A percentile compares a stretch with the other conserved stretches of the same genome.
phyloP scores from a whole-genome alignment of 2,113 vertebrate genomes.

The Sorex fumeus region DNA sequence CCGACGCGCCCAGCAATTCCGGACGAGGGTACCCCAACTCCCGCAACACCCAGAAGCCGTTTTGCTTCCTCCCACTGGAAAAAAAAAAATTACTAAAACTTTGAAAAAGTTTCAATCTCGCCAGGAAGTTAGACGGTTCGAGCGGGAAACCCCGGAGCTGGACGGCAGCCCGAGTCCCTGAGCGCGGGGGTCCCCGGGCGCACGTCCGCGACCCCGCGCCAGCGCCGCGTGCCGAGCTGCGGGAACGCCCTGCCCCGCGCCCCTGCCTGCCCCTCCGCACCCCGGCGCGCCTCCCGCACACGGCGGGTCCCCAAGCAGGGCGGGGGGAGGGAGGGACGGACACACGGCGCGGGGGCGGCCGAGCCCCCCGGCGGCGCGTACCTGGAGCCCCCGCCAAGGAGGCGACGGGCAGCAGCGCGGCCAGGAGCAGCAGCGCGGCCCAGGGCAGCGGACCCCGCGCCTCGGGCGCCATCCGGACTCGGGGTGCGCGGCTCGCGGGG shows the following conservation, averaged over 20 bases:
- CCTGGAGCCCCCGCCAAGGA: conserved; percentile 82
- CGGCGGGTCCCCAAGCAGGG: not conserved
- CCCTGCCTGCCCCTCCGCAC: not conserved
- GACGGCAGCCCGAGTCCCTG: not conserved
- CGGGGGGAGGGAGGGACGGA: not conserved
- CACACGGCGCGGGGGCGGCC: not conserved
- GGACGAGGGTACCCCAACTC: not conserved
- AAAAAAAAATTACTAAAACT: too few relatives aligned
- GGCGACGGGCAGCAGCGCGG: conserved; percentile 75
- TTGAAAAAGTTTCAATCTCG: not conserved
- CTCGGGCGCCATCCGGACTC: conserved; percentile 81
- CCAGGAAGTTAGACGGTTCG: not conserved
- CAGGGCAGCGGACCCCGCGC: conserved; percentile 66
- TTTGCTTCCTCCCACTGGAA: too few relatives aligned
- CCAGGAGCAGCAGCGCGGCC: conserved; percentile 79
- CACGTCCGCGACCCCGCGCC: not conserved
- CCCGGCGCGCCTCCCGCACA: conserved; percentile 11
- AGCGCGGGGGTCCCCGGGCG: too few relatives aligned
- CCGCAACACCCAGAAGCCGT: not conserved
- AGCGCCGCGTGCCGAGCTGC: not conserved
- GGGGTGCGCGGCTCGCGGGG: not conserved
- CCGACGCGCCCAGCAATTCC: not conserved
- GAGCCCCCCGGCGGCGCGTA: conserved; percentile 73
- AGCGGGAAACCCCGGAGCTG: not conserved
- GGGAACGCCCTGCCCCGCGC: too few relatives aligned